These are phyloP conservation scores for Achroia grisella DNA, from an alignment of 1,140 invertebrate species.

Conservation along the genomic window DNA sequence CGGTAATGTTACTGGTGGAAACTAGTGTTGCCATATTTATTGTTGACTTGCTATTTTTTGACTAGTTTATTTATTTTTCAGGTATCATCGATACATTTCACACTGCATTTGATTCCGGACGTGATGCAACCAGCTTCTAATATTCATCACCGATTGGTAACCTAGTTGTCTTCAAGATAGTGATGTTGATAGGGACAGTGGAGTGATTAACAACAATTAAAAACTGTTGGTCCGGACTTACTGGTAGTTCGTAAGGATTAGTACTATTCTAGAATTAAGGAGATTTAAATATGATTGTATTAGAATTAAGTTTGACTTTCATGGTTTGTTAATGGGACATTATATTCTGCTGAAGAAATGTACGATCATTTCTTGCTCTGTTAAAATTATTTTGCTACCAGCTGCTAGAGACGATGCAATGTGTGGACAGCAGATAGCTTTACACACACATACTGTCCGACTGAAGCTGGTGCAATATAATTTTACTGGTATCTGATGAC, in stretches of 20 bases:
- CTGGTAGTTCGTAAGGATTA: slow-evolving; percentile 48
- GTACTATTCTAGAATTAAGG: slow-evolving; percentile 55
- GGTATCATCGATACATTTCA: slow-evolving; percentile 20
- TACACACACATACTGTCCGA: not conserved
- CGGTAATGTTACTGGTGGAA: too few species aligned
- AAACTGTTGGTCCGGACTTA: slow-evolving; percentile 60
- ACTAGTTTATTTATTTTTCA: slow-evolving; percentile 11
- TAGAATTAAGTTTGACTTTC: slow-evolving; percentile 60
- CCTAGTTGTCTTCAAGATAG: slow-evolving; percentile 57
- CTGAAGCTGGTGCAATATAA: slow-evolving; percentile 27
- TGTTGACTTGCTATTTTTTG: too few species aligned
- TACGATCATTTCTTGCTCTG: slow-evolving; percentile 21
- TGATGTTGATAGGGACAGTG: slow-evolving; percentile 53
- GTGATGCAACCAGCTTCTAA: slow-evolving; percentile 34
- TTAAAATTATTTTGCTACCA: slow-evolving; percentile 35
- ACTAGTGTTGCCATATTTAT: too few species aligned
- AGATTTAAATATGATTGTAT: slow-evolving; percentile 63
- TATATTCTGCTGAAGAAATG: slow-evolving; percentile 43
- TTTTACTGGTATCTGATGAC: slow-evolving; percentile 25
- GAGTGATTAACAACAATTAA: slow-evolving; percentile 57
- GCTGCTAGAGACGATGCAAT: too few species aligned
- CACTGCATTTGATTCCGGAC: slow-evolving; percentile 52
- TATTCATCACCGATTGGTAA: slow-evolving; percentile 48
- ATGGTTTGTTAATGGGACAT: slow-evolving; percentile 43
- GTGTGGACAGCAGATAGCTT: too few species aligned